Percentiles rank a stretch among this genome's conserved stretches.
phyloP scores from a whole-genome alignment of 2,113 vertebrate species.

The Mustela nigripes region DNA sequence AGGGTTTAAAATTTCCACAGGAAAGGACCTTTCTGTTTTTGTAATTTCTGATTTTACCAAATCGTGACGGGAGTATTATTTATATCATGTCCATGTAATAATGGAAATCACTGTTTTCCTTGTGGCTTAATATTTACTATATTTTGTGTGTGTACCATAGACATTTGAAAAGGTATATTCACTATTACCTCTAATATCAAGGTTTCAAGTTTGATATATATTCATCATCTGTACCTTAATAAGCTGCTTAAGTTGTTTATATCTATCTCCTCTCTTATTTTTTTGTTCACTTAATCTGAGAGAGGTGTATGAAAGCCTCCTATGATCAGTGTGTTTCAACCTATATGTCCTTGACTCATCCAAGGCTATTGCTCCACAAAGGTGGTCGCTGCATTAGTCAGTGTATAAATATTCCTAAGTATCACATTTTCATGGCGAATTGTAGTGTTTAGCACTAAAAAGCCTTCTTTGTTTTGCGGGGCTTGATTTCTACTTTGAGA shows the following conservation, averaged over 20 bases:
- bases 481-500: not conserved
- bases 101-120: conserved; percentile 40
- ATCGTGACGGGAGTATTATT: not conserved
- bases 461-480: not conserved
- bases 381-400: not conserved
- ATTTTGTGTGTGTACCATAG: not conserved
- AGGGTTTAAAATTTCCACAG: conserved; percentile 21
- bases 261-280: not conserved
- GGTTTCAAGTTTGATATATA: not conserved
- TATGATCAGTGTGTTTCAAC: not conserved
- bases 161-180: not conserved
- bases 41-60: conserved; percentile 17
- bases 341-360: not conserved
- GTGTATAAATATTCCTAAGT: not conserved
- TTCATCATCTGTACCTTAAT: not conserved
- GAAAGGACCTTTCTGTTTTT: not conserved
- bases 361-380: not conserved
- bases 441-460: conserved; percentile 30
- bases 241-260: not conserved
- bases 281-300: conserved; percentile 36
- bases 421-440: not conserved
- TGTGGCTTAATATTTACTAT: conserved; percentile 9
- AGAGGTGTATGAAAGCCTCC: not conserved
- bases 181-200: not conserved
- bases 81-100: not conserved